Base-by-base conservation (phyloP, 1,140 invertebrate genomes). In the Ostrea denselamellosa region DNA sequence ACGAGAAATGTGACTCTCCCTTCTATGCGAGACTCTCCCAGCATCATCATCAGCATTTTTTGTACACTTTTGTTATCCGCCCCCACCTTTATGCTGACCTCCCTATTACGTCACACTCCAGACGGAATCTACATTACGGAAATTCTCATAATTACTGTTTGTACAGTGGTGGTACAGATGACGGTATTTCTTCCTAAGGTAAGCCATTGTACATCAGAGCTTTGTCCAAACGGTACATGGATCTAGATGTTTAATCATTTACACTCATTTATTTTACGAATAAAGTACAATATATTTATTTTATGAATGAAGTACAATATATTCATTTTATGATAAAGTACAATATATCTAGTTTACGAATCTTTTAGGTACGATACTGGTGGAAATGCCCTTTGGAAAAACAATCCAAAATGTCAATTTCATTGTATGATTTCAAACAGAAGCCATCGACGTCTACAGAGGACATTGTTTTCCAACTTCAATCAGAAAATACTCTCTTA, bases 151-250 rank as follows among this genome's bases (percentile, higher is more conserved):
- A 90, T 92, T 17, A 91, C 90, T 62, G 44, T 92, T 25, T 97
- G 97, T 3, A 97, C 97, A 0, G 97, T 97, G 4, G 96, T 97
- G 2, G 98, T 97, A 0, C 95, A 98, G 9, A 97, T 97, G 92
- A 95, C 98, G 85, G 95, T 98, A 28, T 98, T 98, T 93, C 94
- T 98, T 85, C 98, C 98, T 12, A 98, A 98, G 95, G 95, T 95
- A 91, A 91, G 89, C 34, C 34, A 44, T 5, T 44, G 34, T 44
- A 44, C 34, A 44, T 44, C 5, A n/a, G n/a, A n/a, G 1, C 5
- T 44, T 44, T 44, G 34, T 5, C 34, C 34, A 44, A 44, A 44
- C 5, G 34, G 34, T 44, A 44, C 34, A 44, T 44, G 5, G 34
- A 44, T 5, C 34, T 44, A 44, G 5, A 44, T 44, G 5, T 44